A percentile compares a stretch with the other conserved stretches of the same genome.
These are phyloP conservation scores for Therioaphis trifolii DNA, from an alignment of 2,888 invertebrate species.

Conservation along the genomic window DNA sequence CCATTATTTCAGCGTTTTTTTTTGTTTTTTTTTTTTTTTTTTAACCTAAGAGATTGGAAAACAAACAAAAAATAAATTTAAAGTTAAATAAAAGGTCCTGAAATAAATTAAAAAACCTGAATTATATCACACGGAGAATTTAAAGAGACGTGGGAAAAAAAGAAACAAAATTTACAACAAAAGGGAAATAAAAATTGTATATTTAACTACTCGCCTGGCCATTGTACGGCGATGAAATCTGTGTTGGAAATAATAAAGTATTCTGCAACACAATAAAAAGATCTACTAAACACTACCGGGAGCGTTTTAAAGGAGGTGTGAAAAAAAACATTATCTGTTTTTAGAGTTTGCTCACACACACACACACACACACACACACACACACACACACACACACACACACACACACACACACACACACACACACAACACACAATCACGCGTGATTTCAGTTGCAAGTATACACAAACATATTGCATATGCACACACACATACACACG, in stretches of 20 bases:
- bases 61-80: neutral
- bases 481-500: no score
- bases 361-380: neutral
- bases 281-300: no score
- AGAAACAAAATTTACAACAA: neutral
- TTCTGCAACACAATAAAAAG: no score
- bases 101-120: conserved; percentile 25
- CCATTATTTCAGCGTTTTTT: neutral
- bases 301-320: no score
- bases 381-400: no score
- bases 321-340: no score
- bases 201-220: neutral
- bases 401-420: neutral
- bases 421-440: neutral
- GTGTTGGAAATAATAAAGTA: neutral
- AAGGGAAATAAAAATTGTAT: neutral
- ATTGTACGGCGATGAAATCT: neutral
- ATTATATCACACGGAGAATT: neutral
- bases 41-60: neutral
- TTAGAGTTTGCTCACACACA: no score
- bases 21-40: no score
- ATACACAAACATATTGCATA: neutral
- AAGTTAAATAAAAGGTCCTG: neutral
- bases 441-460: no score
- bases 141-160: conserved; percentile 66